Base-by-base conservation (phyloP, 2,888 invertebrate species). In the Ennomos fuscantarius region DNA sequence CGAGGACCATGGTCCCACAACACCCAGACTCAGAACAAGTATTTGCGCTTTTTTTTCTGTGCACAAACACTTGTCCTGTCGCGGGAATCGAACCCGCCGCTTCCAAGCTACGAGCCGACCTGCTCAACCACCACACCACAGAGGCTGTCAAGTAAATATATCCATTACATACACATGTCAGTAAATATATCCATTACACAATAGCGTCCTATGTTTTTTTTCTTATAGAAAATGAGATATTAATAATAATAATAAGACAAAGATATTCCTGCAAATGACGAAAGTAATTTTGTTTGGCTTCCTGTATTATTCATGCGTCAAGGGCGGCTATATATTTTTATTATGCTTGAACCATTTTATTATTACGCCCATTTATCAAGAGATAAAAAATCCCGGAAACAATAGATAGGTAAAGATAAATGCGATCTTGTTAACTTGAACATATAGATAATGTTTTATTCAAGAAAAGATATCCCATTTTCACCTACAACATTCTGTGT, bases 381-480 rank as follows among this genome's bases (percentile, higher is more conserved):
- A 15, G 55, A 52, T 34, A 46, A 47, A 51, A 39, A 37, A 37
- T 10, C 52, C 11, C 24, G 36, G 32, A n/a, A 46, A 43, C 15
- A 52, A 51, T 24, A 52, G 31, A 52, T 52, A 52, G 13, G 48
- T 52, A 45, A 48, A 45, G 42, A 24, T 32, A 49, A 58, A 49
- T 41, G 48, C 11, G 31, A 49, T 49, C 58, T 48, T 45, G 52
- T 58, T 53, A 58, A 53, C 48, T 53, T 58, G 53, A 44, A 53
- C 58, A 53, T 41, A 53, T 49, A 53, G 40, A 48, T 44, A 33
- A 57, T 58, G 58, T 58, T 58, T 58, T 58, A 58, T 58, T 58
- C 58, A 58, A 35, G 40, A 32, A 44, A 48, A 37, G 40, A 13
- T 51, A 42, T 24, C 56, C 58, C 41, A 53, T 53, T 53, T 58